phyloP scores from a whole-genome alignment of 2,113 vertebrate genomes.

The Seriola rivoliana region DNA sequence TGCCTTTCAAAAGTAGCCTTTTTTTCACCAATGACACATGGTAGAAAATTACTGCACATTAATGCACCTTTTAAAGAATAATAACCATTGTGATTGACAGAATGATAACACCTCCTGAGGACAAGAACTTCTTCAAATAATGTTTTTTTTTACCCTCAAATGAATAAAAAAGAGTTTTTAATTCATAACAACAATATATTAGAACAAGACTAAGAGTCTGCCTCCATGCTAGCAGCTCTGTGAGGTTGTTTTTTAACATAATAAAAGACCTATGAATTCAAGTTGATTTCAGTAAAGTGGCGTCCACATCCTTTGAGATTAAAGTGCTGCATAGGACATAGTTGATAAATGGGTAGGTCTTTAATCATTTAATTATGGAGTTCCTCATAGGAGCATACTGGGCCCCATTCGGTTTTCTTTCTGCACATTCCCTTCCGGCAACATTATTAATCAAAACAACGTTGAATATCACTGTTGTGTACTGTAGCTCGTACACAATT shows the following conservation, averaged over 20 bases:
- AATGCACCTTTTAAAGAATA: background rate
- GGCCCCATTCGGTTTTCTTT: background rate
- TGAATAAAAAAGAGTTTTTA: too few species aligned
- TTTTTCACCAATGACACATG: background rate
- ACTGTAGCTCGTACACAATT: too few species aligned
- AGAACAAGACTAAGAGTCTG: too few species aligned
- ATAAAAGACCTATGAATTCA: background rate
- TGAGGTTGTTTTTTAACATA: too few species aligned
- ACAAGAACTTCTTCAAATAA: background rate
- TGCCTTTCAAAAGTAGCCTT: too few species aligned
- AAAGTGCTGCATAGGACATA: background rate
- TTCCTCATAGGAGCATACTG: background rate
- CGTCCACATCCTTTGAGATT: background rate
- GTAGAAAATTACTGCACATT: background rate
- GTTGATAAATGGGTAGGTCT: background rate
- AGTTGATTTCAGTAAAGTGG: background rate
- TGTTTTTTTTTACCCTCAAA: background rate
- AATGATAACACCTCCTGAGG: background rate
- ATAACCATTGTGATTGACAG: background rate
- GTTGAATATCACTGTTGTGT: background rate
- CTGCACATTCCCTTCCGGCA: background rate
- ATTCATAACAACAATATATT: background rate
- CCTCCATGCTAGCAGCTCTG: background rate
- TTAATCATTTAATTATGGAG: background rate
- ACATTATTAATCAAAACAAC: background rate